Evolutionary conservation across 1,140 invertebrate genomes (phyloP).

Genomic region (Eciton burchellii): DNA sequence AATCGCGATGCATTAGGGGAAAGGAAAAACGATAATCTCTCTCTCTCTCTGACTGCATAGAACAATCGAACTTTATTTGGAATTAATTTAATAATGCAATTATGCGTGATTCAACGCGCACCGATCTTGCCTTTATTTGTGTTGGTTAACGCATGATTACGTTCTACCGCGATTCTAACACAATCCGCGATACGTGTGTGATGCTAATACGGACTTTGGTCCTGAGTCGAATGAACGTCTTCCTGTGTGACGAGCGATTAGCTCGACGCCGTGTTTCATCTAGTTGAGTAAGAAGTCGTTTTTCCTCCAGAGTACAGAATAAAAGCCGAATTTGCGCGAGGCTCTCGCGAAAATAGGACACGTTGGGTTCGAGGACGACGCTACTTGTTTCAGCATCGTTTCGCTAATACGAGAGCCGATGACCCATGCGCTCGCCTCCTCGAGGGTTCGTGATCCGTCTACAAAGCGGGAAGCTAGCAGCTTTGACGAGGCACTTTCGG

Average conservation of each 20-base stretch:
- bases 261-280: not conserved
- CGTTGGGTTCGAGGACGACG: constrained; percentile 1
- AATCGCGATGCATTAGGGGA: not conserved
- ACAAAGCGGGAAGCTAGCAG: constrained; percentile 44
- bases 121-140: too few relatives aligned
- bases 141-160: not conserved
- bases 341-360: not conserved
- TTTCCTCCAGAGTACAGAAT: not conserved
- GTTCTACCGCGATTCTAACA: not conserved
- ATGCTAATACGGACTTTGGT: not conserved
- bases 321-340: constrained; percentile 10
- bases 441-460: constrained; percentile 48
- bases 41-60: too few relatives aligned
- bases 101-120: not conserved
- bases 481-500: constrained; percentile 44
- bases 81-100: too few relatives aligned
- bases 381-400: constrained; percentile 46
- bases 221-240: too few relatives aligned
- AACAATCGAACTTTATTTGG: not conserved
- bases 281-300: not conserved
- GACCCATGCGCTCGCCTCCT: constrained; percentile 34
- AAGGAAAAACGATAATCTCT: not conserved
- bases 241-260: not conserved
- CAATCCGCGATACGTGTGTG: too few relatives aligned
- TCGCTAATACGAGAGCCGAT: constrained; percentile 35